These are phyloP conservation scores for Eupithecia subumbrata DNA, from an alignment of 2,888 invertebrate genomes.

Conservation along the genomic window DNA sequence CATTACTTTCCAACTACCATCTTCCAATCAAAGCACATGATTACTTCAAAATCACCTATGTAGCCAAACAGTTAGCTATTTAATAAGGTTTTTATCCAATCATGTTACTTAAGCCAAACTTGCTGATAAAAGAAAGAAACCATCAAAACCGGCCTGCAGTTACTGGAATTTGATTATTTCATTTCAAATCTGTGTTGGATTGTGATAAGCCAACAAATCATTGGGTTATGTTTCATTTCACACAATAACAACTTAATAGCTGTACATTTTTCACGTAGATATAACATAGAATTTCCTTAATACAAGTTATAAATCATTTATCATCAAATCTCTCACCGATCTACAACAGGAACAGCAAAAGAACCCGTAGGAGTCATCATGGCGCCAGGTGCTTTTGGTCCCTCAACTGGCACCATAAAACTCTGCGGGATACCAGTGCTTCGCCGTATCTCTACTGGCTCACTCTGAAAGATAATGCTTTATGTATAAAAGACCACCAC, in stretches of 20 bases:
- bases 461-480: slow-evolving; percentile 68
- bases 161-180: not conserved
- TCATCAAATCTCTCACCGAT: slow-evolving; percentile 86
- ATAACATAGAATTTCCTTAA: not conserved
- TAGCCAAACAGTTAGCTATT: not conserved
- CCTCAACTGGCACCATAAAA: slow-evolving; percentile 97
- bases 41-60: not conserved
- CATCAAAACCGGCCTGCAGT: not conserved
- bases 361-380: slow-evolving; percentile 95
- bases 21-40: not conserved
- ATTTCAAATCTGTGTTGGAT: not conserved
- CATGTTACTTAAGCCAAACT: not conserved
- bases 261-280: not conserved
- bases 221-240: not conserved
- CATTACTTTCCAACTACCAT: not conserved
- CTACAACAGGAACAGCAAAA: slow-evolving; percentile 94
- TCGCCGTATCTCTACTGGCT: slow-evolving; percentile 92
- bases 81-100: not conserved
- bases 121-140: not conserved
- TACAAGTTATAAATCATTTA: not conserved
- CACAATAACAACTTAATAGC: not conserved
- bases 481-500: not conserved
- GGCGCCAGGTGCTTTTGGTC: slow-evolving; percentile 94
- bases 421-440: slow-evolving; percentile 99
- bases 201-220: not conserved